Conservation (phyloP, 2,888 invertebrate species). For the Smittia sp. region DNA sequence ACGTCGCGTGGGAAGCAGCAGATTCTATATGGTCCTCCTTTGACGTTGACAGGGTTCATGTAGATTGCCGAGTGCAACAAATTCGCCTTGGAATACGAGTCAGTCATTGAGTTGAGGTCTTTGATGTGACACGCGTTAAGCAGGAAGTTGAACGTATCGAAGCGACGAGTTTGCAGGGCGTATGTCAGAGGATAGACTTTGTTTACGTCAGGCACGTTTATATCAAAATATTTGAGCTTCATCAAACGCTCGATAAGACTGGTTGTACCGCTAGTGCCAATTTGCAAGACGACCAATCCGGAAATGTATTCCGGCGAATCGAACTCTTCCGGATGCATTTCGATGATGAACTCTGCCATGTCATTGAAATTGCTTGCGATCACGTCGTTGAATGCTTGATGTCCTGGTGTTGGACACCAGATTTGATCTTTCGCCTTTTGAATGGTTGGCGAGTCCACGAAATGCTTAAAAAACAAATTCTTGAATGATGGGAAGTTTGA, state of each 20-base stretch:
- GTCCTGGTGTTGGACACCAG: slow-evolving; percentile 14
- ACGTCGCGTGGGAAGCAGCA: background rate
- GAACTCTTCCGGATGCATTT: slow-evolving; percentile 12
- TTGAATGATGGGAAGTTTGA: background rate
- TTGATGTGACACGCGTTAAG: background rate
- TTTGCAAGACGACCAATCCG: background rate
- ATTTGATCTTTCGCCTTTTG: background rate
- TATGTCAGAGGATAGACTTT: background rate
- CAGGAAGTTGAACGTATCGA: background rate
- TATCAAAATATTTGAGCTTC: slow-evolving; percentile 2
- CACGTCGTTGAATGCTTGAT: background rate
- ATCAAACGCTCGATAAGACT: background rate
- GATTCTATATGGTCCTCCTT: background rate
- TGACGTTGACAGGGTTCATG: background rate
- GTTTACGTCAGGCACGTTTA: background rate
- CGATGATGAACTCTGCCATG: slow-evolving; percentile 1
- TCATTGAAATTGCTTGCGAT: background rate
- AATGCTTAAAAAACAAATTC: slow-evolving; percentile 1
- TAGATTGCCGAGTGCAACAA: background rate
- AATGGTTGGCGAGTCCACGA: background rate
- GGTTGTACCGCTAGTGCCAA: background rate
- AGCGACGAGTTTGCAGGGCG: background rate
- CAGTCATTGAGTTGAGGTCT: background rate
- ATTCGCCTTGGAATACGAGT: background rate
- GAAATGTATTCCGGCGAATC: background rate